Evolutionary conservation across 2,113 vertebrate species (phyloP).

Genomic region (Apistogramma diplotaenia): DNA sequence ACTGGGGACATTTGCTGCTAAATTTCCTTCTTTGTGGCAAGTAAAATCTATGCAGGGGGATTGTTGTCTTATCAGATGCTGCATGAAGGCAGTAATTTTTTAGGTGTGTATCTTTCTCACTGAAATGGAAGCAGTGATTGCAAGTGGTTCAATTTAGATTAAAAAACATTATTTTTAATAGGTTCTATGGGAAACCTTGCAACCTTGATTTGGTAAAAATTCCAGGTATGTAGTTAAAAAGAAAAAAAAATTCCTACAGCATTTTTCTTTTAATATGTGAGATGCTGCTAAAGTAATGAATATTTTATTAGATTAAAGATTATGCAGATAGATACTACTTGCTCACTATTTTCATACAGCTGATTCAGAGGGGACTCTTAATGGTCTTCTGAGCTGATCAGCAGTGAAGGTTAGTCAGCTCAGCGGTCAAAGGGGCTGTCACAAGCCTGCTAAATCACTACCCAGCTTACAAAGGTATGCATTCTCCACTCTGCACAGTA

Average conservation of each 20-base stretch:
- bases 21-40: too few relatives aligned
- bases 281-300: background rate
- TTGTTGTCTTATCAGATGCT: too few relatives aligned
- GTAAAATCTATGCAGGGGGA: too few relatives aligned
- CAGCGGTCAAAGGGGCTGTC: constrained; percentile 23
- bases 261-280: background rate
- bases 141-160: too few relatives aligned
- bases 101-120: too few relatives aligned
- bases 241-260: background rate
- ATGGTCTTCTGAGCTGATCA: constrained; percentile 32
- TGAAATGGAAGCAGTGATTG: too few relatives aligned
- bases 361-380: constrained; percentile 22
- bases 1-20: too few relatives aligned
- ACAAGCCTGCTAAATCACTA: constrained; percentile 47
- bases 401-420: constrained; percentile 21
- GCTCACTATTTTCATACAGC: background rate
- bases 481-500: background rate
- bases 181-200: too few relatives aligned
- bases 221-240: background rate
- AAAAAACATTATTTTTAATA: too few relatives aligned
- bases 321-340: background rate
- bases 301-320: background rate
- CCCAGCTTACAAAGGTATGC: constrained; percentile 35
- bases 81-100: too few relatives aligned
- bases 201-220: background rate